These are phyloP conservation scores for Geotrupes spiniger DNA, from an alignment of 2,888 invertebrate species.

Conservation along the genomic window DNA sequence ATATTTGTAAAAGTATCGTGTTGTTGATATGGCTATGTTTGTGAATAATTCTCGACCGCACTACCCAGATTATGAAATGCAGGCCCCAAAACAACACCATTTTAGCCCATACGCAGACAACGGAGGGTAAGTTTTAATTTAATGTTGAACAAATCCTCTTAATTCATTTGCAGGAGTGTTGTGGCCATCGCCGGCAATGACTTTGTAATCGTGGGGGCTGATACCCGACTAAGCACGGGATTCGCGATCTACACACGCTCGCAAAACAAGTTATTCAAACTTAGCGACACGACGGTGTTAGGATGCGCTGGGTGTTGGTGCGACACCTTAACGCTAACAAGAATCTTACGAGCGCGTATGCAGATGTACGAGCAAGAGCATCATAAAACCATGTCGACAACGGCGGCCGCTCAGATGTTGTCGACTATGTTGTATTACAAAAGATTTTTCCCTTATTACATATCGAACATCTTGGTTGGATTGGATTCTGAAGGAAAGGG, in stretches of 20 bases:
- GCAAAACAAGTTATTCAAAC: slow-evolving; percentile 80
- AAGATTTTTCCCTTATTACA: slow-evolving; percentile 97
- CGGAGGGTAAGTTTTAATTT: slow-evolving; percentile 61
- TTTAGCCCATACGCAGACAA: slow-evolving; percentile 74
- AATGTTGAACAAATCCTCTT: not conserved
- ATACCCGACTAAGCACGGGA: slow-evolving; percentile 89
- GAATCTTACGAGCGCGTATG: slow-evolving; percentile 79
- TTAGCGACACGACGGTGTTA: slow-evolving; percentile 83
- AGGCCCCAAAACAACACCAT: slow-evolving; percentile 48
- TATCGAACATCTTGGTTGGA: slow-evolving; percentile 92
- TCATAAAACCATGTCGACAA: slow-evolving; percentile 87
- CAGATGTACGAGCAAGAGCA: slow-evolving; percentile 96
- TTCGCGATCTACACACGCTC: slow-evolving; percentile 87
- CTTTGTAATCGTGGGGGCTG: slow-evolving; percentile 92
- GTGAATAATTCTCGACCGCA: slow-evolving; percentile 27
- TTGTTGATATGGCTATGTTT: slow-evolving; percentile 9
- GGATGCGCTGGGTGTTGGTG: slow-evolving; percentile 98
- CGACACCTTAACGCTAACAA: slow-evolving; percentile 88
- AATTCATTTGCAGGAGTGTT: slow-evolving; percentile 68
- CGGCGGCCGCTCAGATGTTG: slow-evolving; percentile 92
- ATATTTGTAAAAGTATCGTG: too few species aligned
- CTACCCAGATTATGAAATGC: slow-evolving; percentile 42
- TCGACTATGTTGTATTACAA: slow-evolving; percentile 94
- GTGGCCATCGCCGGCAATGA: slow-evolving; percentile 96
- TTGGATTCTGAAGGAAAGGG: slow-evolving; percentile 92